Conservation (phyloP, 2,888 invertebrate species). For the Seira musarum region DNA sequence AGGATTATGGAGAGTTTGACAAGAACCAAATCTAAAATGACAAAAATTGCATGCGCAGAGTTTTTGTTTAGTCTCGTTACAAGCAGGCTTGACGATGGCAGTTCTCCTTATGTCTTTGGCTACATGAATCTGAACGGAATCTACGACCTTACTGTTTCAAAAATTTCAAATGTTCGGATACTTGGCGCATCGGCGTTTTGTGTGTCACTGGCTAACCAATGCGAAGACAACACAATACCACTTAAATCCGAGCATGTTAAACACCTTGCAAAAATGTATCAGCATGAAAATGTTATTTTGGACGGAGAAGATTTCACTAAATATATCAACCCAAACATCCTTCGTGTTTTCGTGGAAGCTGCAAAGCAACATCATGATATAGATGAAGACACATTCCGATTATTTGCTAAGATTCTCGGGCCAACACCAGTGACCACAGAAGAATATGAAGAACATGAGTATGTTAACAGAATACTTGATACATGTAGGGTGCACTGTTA, state of each 20-base stretch:
- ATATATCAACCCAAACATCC: conserved; percentile 24
- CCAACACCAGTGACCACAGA: background rate
- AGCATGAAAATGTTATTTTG: conserved; percentile 1
- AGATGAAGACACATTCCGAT: background rate
- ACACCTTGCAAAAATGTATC: background rate
- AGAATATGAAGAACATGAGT: too few species aligned
- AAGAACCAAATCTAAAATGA: background rate
- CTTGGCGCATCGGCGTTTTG: conserved; percentile 23
- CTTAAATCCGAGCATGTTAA: conserved; percentile 12
- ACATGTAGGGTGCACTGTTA: too few species aligned
- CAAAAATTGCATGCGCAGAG: conserved; percentile 28
- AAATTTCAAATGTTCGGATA: conserved; percentile 16
- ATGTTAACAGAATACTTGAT: too few species aligned
- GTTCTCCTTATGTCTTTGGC: background rate
- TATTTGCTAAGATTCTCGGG: background rate
- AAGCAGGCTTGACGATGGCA: too few species aligned
- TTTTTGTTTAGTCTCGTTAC: background rate
- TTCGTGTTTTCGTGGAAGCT: background rate
- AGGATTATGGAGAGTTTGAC: background rate
- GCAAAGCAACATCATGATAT: background rate
- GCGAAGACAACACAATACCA: background rate
- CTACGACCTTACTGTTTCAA: background rate
- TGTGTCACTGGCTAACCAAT: background rate
- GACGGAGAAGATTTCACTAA: conserved; percentile 7
- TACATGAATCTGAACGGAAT: background rate